These are phyloP conservation scores for Telmatherina bonti DNA, from an alignment of 2,797 vertebrate species.

Conservation along the genomic window DNA sequence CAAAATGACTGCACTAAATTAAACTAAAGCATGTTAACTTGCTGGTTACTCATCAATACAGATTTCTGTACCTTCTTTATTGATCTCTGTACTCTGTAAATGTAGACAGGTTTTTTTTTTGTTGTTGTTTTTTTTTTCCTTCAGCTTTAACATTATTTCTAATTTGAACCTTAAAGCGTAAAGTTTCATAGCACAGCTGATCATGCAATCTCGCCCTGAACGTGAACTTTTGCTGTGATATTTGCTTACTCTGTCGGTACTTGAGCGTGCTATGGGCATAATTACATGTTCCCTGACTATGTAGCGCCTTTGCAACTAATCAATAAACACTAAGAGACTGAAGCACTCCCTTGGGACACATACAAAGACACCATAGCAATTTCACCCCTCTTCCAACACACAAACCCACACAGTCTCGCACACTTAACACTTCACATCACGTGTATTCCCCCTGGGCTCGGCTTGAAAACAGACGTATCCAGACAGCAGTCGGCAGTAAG, in stretches of 20 bases:
- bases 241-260: conserved; percentile 38
- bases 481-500: conserved; percentile 56
- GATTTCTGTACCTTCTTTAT: background rate
- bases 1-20: background rate
- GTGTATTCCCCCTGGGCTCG: conserved; percentile 33
- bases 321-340: conserved; percentile 15
- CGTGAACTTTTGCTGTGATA: background rate
- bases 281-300: conserved; percentile 29
- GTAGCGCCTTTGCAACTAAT: conserved; percentile 19
- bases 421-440: conserved; percentile 32
- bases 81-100: background rate
- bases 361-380: conserved; percentile 8
- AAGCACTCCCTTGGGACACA: conserved; percentile 34
- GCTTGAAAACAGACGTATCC: conserved; percentile 54
- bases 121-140: too few relatives aligned
- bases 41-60: background rate
- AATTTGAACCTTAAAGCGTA: conserved; percentile 3
- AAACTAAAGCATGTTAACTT: background rate
- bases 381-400: conserved; percentile 9
- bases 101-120: background rate
- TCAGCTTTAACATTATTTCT: too few relatives aligned
- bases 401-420: conserved; percentile 12
- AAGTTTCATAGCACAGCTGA: background rate
- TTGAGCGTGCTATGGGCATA: conserved; percentile 9
- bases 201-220: conserved; percentile 1